Base-by-base conservation (phyloP, 2,888 invertebrate species). In the Luffia ferchaultella region DNA sequence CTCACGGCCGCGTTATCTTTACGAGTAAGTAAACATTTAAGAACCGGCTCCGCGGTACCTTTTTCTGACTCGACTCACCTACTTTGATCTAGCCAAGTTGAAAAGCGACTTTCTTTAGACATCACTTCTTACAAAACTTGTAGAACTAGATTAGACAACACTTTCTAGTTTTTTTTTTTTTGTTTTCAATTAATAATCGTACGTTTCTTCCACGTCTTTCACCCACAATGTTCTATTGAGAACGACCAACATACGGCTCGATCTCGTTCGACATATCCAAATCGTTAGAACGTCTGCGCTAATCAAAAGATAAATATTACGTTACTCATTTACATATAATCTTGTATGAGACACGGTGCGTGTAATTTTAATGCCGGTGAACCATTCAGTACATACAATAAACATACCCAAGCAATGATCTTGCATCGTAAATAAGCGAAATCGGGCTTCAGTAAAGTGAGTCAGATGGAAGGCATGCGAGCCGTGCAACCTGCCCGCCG, bases 11-110 rank as follows among this genome's bases (percentile, higher is more conserved):
- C 30, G 30, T 48, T 17, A 47, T 18, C 42, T 48, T 58, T 53
- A 56, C 60, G 54, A 60, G 63, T 62, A 63, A 60, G 63, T 62
- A 63, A 65, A 67, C 64, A 62, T 66, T 71, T 62, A 58, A 59
- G 69, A 73, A 74, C 71, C 70, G 68, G 73, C 62, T 71, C 62
- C 63, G 30, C 59, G 61, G 30, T 30, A 30, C 3, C 30, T 3
- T 12, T 3, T 3, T 30, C 30, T 12, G 30, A 30, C 30, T 12
- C 30, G 30, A 30, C 30, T 12, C 30, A 12, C 30, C 30, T 30
- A 12, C 30, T 30, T 30, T 30, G 30, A 30, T 30, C 30, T 30
- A 30, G 30, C 30, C 30, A 12, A 30, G 30, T 30, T 3, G 30
- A 30, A 30, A 7, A 12, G 30, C 30, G 30, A 30, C 30, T 30